Evolutionary conservation across 2,888 invertebrate species (phyloP), one percentile per base, ranked within the genome.

Genomic region (Nemapogon koenigi): DNA sequence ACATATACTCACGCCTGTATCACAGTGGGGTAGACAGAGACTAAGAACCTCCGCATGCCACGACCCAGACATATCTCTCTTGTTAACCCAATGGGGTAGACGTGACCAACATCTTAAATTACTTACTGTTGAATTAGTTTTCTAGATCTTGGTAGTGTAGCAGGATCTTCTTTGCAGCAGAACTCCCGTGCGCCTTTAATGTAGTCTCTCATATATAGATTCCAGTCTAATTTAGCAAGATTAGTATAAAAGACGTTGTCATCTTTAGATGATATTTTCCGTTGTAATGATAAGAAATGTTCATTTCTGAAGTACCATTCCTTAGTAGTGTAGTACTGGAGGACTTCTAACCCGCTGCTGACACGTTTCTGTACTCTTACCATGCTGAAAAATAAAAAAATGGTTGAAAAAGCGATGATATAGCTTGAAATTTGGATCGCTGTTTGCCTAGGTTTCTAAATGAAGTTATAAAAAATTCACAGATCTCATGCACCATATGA

Each of bases 121-220:
- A 49, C 78, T 76, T 55, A 86, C 86, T 83, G 82, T 53, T 60
- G 81, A 1, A 87, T 62, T 13, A 87, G 66, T 41, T 72, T 81
- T 44, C 87, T 81, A 0, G 92, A 90, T 29, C 85, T 81, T 0
- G 92, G 90, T 15, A 94, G 55, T 0, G 89, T 89, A 7, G 85
- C 81, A 0, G 88, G 86, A 49, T 89, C 88, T 50, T 97, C 96
- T 45, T 93, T 92, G 40, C 94, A 76, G 53, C 91, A 89, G 59
- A 84, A 95, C 47, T 88, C 85, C 11, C 95, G 83, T n/a, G 90
- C 87, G 0, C 95, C 96, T 45, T 89, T 80, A 18, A 94, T 84
- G 53, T 92, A 92, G 32, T 64, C 49, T 2, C 16, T 30, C 30
- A 30, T 30, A 16, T 30, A 30, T 4, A 7, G 7, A 16, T 30